A percentile compares a stretch with the other conserved stretches of the same genome.
These are phyloP conservation scores for Netelia inedita DNA, from an alignment of 2,888 invertebrate genomes.

Conservation along the genomic window DNA sequence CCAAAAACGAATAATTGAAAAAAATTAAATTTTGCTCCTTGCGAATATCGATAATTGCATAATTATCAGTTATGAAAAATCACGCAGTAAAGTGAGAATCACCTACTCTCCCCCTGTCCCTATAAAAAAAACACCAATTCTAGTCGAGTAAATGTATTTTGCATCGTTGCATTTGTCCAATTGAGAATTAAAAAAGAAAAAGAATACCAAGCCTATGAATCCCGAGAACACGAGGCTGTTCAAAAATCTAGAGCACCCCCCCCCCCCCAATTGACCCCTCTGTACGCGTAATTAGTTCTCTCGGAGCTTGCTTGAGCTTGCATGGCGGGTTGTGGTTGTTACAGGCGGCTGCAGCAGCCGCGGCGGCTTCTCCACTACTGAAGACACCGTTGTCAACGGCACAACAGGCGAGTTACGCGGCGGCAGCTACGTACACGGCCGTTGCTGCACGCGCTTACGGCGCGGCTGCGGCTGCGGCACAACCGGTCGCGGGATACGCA, in stretches of 20 bases:
- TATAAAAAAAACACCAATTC: neutral
- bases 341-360: slow-evolving; percentile 89
- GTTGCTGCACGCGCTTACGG: slow-evolving; percentile 94
- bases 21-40: slow-evolving; percentile 29
- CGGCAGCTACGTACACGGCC: slow-evolving; percentile 94
- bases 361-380: slow-evolving; percentile 92
- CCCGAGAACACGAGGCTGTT: slow-evolving; percentile 70
- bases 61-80: slow-evolving; percentile 28
- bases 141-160: slow-evolving; percentile 16
- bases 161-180: slow-evolving; percentile 22
- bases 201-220: neutral
- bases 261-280: slow-evolving; percentile 54
- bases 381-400: slow-evolving; percentile 94
- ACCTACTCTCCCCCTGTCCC: neutral
- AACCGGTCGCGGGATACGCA: slow-evolving; percentile 91
- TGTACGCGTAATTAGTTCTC: slow-evolving; percentile 75
- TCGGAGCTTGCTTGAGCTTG: slow-evolving; percentile 84
- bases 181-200: slow-evolving; percentile 4
- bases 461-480: slow-evolving; percentile 90
- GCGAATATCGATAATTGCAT: slow-evolving; percentile 39
- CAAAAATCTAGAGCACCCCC: slow-evolving; percentile 60
- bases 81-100: slow-evolving; percentile 40
- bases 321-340: slow-evolving; percentile 83
- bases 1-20: neutral
- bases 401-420: slow-evolving; percentile 95